Base-by-base conservation (phyloP, 1,140 invertebrate genomes). In the Drosophila auraria region DNA sequence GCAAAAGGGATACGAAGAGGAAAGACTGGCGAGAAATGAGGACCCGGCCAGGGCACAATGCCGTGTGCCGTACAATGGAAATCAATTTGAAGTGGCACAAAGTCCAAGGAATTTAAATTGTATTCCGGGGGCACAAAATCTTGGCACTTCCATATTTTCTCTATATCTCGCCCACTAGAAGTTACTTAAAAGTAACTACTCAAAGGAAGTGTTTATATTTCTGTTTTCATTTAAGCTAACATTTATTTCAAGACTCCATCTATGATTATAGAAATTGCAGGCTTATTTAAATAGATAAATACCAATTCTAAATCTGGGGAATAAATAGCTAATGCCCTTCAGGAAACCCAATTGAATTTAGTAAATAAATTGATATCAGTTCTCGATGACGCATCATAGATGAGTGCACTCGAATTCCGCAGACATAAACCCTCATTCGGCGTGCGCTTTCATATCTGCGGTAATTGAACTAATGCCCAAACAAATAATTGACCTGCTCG, bases 31-130 rank as follows among this genome's bases (percentile, higher is more conserved):
- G 66, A 69, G 68, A 70, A 71, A 69, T 69, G 50, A 69, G 68
- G 68, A 47, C 50, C 64, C 50, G 14, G 50, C 20, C 38, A 30
- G 11, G 40, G 40, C 76, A 78, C 76, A 78, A 78, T 78, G 74
- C 72, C 62, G 38, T 58, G 42, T 11, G 51, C 62, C 65, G 47
- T 53, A 89, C 83, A 87, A 87, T 87, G 80, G 77, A 70, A 80
- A 77, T 66, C 65, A 76, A 76, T 78, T 86, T 82, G 54, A 70
- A 79, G 63, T 62, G 47, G 59, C 51, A 42, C 38, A 54, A 60
- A 82, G 69, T 83, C 64, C 49, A 30, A 61, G 59, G 61, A 83
- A 89, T 74, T 83, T 73, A 73, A 75, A 83, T 83, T 80, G 64
- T 80, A 69, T 66, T 78, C 12, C 27, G 40, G 17, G 50, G 44